Conservation (phyloP, 2,113 vertebrate species). For the Rattus rattus region DNA sequence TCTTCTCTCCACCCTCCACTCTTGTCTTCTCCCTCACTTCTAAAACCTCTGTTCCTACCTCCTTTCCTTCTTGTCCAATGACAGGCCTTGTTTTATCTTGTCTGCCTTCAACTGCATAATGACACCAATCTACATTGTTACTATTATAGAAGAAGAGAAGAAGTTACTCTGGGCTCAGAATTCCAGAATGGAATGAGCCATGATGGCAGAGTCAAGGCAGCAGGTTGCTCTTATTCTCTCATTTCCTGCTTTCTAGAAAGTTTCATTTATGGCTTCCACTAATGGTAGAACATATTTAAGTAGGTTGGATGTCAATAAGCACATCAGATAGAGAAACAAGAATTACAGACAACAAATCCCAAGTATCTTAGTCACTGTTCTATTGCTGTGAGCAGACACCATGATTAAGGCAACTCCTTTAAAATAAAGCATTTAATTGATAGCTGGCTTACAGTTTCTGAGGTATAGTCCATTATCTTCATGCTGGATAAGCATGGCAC, state of each 20-base stretch:
- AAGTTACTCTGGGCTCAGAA: neutral
- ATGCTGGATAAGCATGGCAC: neutral
- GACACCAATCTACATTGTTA: neutral
- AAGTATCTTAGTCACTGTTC: neutral
- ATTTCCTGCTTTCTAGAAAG: neutral
- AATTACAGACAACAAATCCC: neutral
- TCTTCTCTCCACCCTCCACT: no score
- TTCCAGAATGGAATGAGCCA: neutral
- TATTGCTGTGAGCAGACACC: neutral
- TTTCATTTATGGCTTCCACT: neutral
- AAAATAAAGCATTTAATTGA: neutral
- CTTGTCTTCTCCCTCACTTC: no score
- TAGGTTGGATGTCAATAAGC: neutral
- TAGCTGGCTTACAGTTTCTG: neutral
- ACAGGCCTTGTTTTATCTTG: no score
- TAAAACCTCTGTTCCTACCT: no score
- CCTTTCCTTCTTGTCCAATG: no score
- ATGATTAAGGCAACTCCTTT: neutral
- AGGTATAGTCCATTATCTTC: neutral
- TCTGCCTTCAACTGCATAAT: no score
- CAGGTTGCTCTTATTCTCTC: neutral
- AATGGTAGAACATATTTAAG: conserved; percentile 6
- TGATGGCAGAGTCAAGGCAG: neutral
- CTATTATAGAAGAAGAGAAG: neutral
- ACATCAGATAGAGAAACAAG: neutral